Conservation (phyloP, 2,113 vertebrate species). For the Myrmecophaga tridactyla region DNA sequence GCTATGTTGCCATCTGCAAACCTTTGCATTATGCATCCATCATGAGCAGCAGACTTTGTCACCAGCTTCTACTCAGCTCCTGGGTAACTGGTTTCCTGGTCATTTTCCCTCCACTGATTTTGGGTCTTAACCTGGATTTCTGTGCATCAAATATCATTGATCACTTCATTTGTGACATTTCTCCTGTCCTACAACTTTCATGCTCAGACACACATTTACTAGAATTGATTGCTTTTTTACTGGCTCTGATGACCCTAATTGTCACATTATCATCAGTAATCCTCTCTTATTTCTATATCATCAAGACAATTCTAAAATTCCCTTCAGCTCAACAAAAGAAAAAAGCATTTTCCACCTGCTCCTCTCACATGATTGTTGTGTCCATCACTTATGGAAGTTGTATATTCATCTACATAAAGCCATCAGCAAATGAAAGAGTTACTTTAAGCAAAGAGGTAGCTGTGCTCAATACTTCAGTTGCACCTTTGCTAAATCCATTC, state of each 20-base stretch:
- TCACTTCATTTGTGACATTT: constrained; percentile 43
- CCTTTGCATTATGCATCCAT: constrained; percentile 28
- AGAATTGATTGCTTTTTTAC: neutral
- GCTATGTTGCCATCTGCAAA: neutral
- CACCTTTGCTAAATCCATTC: neutral
- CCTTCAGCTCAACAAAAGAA: neutral
- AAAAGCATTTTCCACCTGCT: constrained; percentile 40
- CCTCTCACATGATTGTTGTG: neutral
- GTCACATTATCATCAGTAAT: neutral
- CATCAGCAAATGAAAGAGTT: neutral
- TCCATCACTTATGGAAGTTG: neutral
- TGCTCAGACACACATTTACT: neutral
- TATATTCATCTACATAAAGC: constrained; percentile 23
- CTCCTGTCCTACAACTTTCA: constrained; percentile 24
- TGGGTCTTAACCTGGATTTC: constrained; percentile 6
- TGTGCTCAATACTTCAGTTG: neutral
- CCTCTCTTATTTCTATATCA: constrained; percentile 9
- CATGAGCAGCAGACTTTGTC: neutral
- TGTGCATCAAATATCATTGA: neutral
- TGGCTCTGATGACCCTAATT: neutral
- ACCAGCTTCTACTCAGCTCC: neutral
- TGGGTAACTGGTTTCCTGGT: constrained; percentile 26
- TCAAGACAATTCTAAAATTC: neutral
- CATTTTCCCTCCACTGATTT: neutral
- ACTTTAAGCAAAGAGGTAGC: neutral